phyloP scores from a whole-genome alignment of 2,797 vertebrate species.

The Brachyrhaphis roseni region DNA sequence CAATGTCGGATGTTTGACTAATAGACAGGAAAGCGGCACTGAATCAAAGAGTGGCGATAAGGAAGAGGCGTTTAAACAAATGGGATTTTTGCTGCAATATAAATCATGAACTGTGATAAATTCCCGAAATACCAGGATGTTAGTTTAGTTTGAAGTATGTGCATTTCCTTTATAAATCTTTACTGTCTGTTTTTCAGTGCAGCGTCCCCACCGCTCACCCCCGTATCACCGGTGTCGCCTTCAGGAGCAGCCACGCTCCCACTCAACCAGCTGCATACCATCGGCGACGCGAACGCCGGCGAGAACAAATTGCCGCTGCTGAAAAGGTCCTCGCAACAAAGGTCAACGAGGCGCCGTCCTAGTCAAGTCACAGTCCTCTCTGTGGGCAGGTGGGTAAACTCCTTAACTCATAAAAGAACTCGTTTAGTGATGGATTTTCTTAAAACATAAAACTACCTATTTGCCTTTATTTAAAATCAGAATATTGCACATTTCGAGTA shows the following conservation, averaged over 20 bases:
- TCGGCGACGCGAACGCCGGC: constrained; percentile 86
- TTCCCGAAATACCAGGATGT: not conserved
- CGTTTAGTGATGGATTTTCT: not conserved
- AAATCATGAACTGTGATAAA: not conserved
- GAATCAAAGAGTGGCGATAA: not conserved
- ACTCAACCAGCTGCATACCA: constrained; percentile 93
- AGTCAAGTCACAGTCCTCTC: constrained; percentile 93
- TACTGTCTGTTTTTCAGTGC: constrained; percentile 36
- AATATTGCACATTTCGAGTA: not conserved
- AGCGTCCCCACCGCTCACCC: constrained; percentile 76
- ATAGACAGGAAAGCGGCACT: not conserved
- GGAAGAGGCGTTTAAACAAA: not conserved
- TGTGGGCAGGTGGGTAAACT: constrained; percentile 89
- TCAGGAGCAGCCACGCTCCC: constrained; percentile 83
- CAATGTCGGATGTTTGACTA: not conserved
- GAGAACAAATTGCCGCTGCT: constrained; percentile 93
- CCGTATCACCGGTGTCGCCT: constrained; percentile 83
- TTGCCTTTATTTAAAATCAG: not conserved
- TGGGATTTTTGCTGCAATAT: not conserved
- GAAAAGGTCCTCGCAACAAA: constrained; percentile 79
- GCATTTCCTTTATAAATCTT: not conserved
- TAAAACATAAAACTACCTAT: not conserved
- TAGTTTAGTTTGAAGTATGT: not conserved
- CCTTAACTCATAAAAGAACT: not conserved
- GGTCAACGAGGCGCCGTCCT: constrained; percentile 76